These are phyloP conservation scores for Notolabrus celidotus DNA, from an alignment of 2,797 vertebrate genomes.

Conservation along the genomic window DNA sequence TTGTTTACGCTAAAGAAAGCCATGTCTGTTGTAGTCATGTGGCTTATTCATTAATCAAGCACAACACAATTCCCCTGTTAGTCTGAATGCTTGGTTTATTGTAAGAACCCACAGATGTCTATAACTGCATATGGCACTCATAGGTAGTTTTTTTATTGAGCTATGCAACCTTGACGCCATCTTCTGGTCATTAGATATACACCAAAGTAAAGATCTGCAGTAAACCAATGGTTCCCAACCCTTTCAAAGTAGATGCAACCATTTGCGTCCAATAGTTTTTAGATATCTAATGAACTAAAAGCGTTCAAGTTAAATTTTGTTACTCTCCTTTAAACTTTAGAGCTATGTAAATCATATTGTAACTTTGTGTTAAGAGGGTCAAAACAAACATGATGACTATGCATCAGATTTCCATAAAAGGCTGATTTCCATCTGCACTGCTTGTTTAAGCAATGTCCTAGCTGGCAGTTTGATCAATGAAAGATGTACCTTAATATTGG, in stretches of 20 bases:
- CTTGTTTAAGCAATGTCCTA: too few relatives aligned
- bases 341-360: too few relatives aligned
- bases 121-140: background rate
- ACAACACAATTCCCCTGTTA: background rate
- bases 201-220: background rate
- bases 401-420: too few relatives aligned
- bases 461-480: too few relatives aligned
- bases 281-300: too few relatives aligned
- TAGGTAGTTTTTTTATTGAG: background rate
- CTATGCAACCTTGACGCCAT: constrained; percentile 40
- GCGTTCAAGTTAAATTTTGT: too few relatives aligned
- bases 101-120: constrained; percentile 7
- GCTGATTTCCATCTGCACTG: too few relatives aligned
- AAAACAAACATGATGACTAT: too few relatives aligned
- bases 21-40: constrained; percentile 24
- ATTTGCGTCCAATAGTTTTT: background rate
- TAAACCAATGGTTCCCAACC: background rate
- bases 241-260: too few relatives aligned
- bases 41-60: constrained; percentile 27
- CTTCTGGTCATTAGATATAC: constrained; percentile 39
- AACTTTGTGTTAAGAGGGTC: too few relatives aligned
- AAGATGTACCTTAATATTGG: too few relatives aligned
- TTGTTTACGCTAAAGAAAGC: constrained; percentile 33
- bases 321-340: too few relatives aligned
- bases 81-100: constrained; percentile 2